These are phyloP conservation scores for Tortricodes alternella DNA, from an alignment of 2,888 invertebrate species.

Conservation along the genomic window DNA sequence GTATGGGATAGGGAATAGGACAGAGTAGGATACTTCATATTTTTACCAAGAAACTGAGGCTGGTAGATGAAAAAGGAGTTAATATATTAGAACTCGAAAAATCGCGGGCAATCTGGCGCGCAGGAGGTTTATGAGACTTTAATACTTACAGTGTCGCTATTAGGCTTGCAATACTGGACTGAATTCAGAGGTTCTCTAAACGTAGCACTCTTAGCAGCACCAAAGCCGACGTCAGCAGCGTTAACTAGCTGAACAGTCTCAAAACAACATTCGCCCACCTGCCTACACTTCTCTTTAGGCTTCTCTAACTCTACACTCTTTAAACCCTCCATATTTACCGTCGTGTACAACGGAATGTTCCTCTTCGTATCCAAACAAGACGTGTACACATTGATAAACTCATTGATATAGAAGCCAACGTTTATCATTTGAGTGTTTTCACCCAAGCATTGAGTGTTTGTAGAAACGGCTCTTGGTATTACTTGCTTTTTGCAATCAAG, in stretches of 20 bases:
- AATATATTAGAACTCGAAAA: no score
- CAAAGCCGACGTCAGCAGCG: conserved; percentile 36
- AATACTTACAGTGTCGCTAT: conserved; percentile 1
- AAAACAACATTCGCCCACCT: conserved; percentile 35
- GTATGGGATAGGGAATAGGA: no score
- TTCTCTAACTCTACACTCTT: conserved; percentile 24
- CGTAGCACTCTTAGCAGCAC: conserved; percentile 36
- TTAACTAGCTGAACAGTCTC: conserved; percentile 39
- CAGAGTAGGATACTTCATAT: no score
- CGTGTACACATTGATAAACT: conserved; percentile 8
- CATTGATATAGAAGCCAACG: conserved; percentile 13
- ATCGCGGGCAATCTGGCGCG: no score
- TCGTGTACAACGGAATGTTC: conserved; percentile 15
- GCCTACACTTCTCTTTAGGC: conserved; percentile 39
- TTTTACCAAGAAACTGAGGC: no score
- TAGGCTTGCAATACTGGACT: conserved; percentile 32
- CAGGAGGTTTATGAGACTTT: no score
- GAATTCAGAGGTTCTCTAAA: conserved; percentile 41
- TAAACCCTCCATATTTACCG: background rate
- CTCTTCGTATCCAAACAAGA: conserved; percentile 11
- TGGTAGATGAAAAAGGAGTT: no score
- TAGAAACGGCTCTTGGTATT: background rate
- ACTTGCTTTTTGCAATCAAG: conserved; percentile 2
- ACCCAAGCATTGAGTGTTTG: conserved; percentile 3
- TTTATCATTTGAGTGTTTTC: background rate